Evolutionary conservation across 2,888 invertebrate genomes (phyloP).

Genomic region (Zaprionus bogoriensis): DNA sequence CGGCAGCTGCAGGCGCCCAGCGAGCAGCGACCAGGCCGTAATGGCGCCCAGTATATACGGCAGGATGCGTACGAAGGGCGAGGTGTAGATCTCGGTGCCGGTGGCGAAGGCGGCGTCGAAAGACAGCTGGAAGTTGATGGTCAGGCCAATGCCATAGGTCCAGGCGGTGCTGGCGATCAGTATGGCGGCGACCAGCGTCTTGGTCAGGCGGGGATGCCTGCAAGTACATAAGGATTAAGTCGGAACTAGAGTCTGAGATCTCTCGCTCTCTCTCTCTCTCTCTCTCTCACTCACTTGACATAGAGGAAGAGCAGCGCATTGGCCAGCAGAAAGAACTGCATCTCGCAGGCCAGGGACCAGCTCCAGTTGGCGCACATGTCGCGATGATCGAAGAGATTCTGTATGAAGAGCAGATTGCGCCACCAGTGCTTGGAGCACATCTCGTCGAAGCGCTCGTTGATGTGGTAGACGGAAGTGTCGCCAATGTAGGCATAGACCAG

Average conservation of each 20-base stretch:
- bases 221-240: neutral
- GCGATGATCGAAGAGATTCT: conserved; percentile 81
- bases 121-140: conserved; percentile 78
- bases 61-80: conserved; percentile 84
- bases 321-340: conserved; percentile 82
- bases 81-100: conserved; percentile 83
- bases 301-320: conserved; percentile 80
- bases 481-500: conserved; percentile 80
- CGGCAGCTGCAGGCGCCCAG: conserved; percentile 60
- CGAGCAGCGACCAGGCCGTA: conserved; percentile 83
- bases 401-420: conserved; percentile 82
- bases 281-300: conserved; percentile 73
- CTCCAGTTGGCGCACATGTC: conserved; percentile 83
- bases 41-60: conserved; percentile 84
- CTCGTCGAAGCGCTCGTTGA: conserved; percentile 82
- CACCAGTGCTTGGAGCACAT: conserved; percentile 82
- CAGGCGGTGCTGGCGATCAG: conserved; percentile 72
- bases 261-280: too few species aligned
- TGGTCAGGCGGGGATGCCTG: conserved; percentile 76
- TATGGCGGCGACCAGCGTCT: conserved; percentile 47
- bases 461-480: conserved; percentile 82
- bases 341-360: conserved; percentile 83
- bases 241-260: too few species aligned
- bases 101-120: conserved; percentile 82
- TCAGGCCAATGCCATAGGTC: conserved; percentile 77